Base-by-base conservation (phyloP, 2,797 vertebrate species). In the Takifugu ocellatus region DNA sequence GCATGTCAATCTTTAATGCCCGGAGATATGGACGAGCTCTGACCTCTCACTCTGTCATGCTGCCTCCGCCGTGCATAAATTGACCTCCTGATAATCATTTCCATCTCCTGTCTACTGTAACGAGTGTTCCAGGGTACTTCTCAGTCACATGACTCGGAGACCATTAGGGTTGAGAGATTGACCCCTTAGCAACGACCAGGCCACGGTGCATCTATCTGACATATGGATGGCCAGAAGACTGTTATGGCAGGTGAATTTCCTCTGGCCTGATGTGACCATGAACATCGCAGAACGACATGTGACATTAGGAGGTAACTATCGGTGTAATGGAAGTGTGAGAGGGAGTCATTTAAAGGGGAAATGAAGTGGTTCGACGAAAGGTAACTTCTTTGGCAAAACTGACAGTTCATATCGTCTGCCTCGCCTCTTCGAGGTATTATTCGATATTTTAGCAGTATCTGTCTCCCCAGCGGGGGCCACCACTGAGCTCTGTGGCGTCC, bases 21-120 rank as follows among this genome's bases (percentile, higher is more conserved):
- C 61, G 77, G 87, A 89, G 86, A 88, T 87, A 89, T 88, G 77
- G 82, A 81, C 68, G 72, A 52, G 77, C 74, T 82, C 81, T 89
- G 85, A 88, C 86, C 87, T 70, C 84, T 85, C 79, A 81, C 82
- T 88, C 78, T 79, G 85, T 85, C 84, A 85, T 77, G 72, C 79
- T 74, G 72, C 83, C 77, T 84, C 83, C 84, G 74, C 63, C 71
- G 74, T 78, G 78, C 83, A 85, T 90, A 89, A 88, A 91, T 89
- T 87, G 89, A 89, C 85, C 88, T 87, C 82, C 83, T 86, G 84
- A 89, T 90, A 87, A 88, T 88, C 78, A 88, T 87, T 86, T 83
- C 77, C 78, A 82, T 78, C 81, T 81, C 77, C 84, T 84, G 67
- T 82, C 76, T 87, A 71, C 83, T 61, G 83, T 89, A 89, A 90